Conservation (phyloP, 1,140 invertebrate species). For the Antheraea pernyi region DNA sequence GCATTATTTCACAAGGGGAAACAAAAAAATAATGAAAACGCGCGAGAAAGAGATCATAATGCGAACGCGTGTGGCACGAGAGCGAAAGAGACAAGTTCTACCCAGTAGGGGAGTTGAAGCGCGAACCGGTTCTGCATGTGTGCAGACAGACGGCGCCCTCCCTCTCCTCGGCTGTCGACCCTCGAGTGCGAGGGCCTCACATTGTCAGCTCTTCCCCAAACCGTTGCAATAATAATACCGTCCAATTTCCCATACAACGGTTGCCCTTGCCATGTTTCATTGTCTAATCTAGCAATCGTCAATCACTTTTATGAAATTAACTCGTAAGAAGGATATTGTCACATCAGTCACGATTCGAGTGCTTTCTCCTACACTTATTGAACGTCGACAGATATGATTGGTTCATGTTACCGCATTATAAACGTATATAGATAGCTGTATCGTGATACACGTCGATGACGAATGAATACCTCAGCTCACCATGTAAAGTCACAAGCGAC, state of each 20-base stretch:
- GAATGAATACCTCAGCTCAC: conserved; percentile 28
- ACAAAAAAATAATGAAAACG: conserved; percentile 76
- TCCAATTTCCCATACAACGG: conserved; percentile 36
- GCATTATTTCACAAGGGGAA: conserved; percentile 75
- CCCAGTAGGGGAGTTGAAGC: conserved; percentile 70
- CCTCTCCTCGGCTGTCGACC: conserved; percentile 68
- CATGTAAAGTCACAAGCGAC: conserved; percentile 63
- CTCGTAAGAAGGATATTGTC: neutral
- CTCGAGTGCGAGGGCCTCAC: conserved; percentile 65
- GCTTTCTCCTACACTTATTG: conserved; percentile 35
- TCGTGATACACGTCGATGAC: conserved; percentile 16
- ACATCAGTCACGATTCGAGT: conserved; percentile 4
- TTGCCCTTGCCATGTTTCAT: neutral
- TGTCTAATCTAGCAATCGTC: neutral
- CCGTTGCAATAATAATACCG: conserved; percentile 72
- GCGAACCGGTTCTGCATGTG: conserved; percentile 78
- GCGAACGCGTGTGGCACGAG: conserved; percentile 62
- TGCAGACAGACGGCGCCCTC: conserved; percentile 73
- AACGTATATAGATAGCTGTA: conserved; percentile 8
- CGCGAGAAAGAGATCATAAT: conserved; percentile 63
- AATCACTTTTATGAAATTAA: neutral
- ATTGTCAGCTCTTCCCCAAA: conserved; percentile 70
- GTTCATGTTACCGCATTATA: conserved; percentile 26
- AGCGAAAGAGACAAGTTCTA: conserved; percentile 60
- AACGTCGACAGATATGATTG: conserved; percentile 21